These are phyloP conservation scores for Plecturocebus donacophilus DNA, from an alignment of 2,113 vertebrate genomes.

Conservation along the genomic window DNA sequence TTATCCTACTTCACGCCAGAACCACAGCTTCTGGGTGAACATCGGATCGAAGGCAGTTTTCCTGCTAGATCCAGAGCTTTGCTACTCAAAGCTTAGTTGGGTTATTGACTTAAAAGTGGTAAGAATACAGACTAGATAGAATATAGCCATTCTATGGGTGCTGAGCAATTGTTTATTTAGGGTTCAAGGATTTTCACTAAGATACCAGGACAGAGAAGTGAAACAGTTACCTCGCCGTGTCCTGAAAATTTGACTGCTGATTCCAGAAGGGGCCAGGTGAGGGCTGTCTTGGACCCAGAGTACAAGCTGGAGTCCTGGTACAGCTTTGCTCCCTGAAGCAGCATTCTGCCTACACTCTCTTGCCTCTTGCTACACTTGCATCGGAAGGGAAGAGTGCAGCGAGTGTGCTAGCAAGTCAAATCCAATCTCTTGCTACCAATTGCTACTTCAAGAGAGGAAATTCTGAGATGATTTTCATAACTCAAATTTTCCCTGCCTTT, in stretches of 20 bases:
- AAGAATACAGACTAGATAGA: conserved; percentile 12
- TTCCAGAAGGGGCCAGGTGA: not conserved
- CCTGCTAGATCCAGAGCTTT: not conserved
- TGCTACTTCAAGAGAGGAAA: conserved; percentile 16
- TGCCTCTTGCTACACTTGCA: not conserved
- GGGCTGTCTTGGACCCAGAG: not conserved
- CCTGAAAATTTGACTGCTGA: not conserved
- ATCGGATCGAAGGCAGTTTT: not conserved
- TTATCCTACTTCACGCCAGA: not conserved
- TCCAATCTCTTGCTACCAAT: not conserved
- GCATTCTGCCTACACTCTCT: not conserved
- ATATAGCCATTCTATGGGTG: not conserved
- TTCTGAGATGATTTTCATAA: not conserved
- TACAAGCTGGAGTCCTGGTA: not conserved
- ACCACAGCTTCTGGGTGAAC: not conserved
- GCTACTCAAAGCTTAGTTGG: not conserved
- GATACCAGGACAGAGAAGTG: not conserved
- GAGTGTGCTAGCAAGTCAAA: not conserved
- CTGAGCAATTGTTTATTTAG: conserved; percentile 30
- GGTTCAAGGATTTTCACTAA: not conserved
- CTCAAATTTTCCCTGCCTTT: not conserved
- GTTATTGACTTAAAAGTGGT: conserved; percentile 44
- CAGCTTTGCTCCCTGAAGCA: not conserved
- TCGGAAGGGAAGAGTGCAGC: not conserved
- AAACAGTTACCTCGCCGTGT: not conserved